Base-by-base conservation (phyloP, 2,113 vertebrate genomes). In the Gadus macrocephalus region DNA sequence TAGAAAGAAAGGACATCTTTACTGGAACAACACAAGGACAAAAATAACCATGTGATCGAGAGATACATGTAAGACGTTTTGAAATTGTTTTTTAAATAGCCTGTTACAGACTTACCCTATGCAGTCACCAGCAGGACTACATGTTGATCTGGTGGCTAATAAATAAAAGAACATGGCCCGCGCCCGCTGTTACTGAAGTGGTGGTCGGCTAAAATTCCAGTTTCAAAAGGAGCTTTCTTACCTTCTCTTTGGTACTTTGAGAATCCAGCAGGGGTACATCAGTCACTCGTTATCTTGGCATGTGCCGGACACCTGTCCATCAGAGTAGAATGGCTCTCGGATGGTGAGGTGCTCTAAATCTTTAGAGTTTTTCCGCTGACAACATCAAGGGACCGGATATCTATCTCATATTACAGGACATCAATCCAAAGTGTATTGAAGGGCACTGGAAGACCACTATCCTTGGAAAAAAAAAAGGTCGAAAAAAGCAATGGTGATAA, bases 331-430 rank as follows among this genome's bases (percentile, higher is more conserved):
- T 62, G 27, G 55, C 38, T 56, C 42, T 49, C 42, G 12, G 42
- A 14, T 9, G 22, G 71, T 28, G 5, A 35, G 25, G 49, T 25
- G 20, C 69, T 70, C 28, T 25, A 62, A 38, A 11, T 72, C 35
- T 64, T 38, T 5, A 22, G 64, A 16, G 35, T 15, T 72, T 72
- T 72, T 66, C 69, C 69, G 62, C 66, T 68, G 70, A 77, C 53
- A 38, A 3, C 11, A 0, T 69, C 62, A 69, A 77, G 55, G 42
- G 49, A 62, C 53, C 35, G 56, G 56, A 56, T n/a, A 20, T 9
- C 42, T 60, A 64, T 19, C 71, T 53, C 42, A 59, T 72, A 65
- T 62, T 65, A 12, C 25, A 63, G 16, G 17, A 58, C 16, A 62
- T 38, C 9, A 72, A 72, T 77, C 66, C n/a, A 53, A 65, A 71